Evolutionary conservation across 2,113 vertebrate species (phyloP), one percentile per base, ranked within the genome.

Genomic region (Xenus cinereus): DNA sequence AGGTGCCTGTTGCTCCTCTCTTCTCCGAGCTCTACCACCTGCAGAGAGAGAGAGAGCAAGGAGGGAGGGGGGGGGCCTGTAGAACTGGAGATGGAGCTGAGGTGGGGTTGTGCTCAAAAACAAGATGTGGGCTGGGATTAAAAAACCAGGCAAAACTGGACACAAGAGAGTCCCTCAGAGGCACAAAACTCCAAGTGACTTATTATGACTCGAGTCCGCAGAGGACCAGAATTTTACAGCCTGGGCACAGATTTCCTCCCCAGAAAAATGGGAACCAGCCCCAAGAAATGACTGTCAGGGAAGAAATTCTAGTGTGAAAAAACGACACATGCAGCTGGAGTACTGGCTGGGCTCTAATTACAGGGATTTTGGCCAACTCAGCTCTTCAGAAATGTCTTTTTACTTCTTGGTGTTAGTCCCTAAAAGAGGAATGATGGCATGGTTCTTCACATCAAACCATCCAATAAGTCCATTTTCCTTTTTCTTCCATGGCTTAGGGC

Each of bases 201-300:
- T 45, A 28, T 2, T 33, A 10, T 7, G 28, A 7, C 48, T 39
- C 0, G 0, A 13, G 37, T 51, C 35, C n/a, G 28, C n/a, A 16
- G 59, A 62, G 53, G 8, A 50, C 19, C 53, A 53, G 28, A 35
- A 22, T 20, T 86, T 51, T 37, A 33, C 35, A 50, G 43, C n/a
- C 43, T 30, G 45, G 66, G 54, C 72, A 68, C 35, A 46, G 37
- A 46, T 46, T 74, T 68, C 27, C 82, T 37, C 10, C 27, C 46
- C 27, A 50, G 60, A n/a, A 56, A 68, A 78, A 63, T 26, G 22
- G 41, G 66, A 86, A 39, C 12, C 11, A 77, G 59, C 24, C 46
- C 46, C 53, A 51, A 78, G 39, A 57, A 83, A 57, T 63, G 33
- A 48, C 33, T 78, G 72, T 26, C 39, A 51, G 32, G 51, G 32